A percentile compares a stretch with the other conserved stretches of the same genome.
phyloP scores from a whole-genome alignment of 2,888 invertebrate species.

The Mesoligia furuncula region DNA sequence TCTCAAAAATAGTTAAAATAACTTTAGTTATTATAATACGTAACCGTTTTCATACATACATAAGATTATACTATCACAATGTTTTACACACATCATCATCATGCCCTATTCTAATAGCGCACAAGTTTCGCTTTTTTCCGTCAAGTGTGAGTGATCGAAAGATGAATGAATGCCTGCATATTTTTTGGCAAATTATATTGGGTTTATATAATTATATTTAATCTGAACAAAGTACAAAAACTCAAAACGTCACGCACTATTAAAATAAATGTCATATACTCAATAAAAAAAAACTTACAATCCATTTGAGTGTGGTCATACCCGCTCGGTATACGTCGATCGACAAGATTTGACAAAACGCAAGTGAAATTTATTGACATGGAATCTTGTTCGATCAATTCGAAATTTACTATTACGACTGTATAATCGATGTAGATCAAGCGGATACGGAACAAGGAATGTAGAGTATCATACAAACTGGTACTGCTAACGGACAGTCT shows the following conservation, averaged over 20 bases:
- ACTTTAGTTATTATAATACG: too few species aligned
- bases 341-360: background rate
- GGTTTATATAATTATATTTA: background rate
- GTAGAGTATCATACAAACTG: constrained; percentile 71
- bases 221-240: constrained; percentile 7
- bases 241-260: constrained; percentile 43
- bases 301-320: constrained; percentile 41
- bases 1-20: too few species aligned
- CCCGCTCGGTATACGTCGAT: constrained; percentile 26
- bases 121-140: constrained; percentile 20
- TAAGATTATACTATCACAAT: constrained; percentile 79
- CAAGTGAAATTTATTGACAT: background rate
- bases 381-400: background rate
- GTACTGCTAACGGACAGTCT: constrained; percentile 54
- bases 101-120: constrained; percentile 55
- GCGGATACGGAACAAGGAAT: constrained; percentile 71
- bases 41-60: constrained; percentile 69
- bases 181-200: constrained; percentile 1
- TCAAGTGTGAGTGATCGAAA: background rate
- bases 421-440: constrained; percentile 56
- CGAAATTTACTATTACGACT: background rate
- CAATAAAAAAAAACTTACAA: constrained; percentile 63
- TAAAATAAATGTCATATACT: constrained; percentile 42
- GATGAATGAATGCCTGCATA: constrained; percentile 4
- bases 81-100: constrained; percentile 69